Conservation (phyloP, 2,113 vertebrate species). For the Zeus faber region DNA sequence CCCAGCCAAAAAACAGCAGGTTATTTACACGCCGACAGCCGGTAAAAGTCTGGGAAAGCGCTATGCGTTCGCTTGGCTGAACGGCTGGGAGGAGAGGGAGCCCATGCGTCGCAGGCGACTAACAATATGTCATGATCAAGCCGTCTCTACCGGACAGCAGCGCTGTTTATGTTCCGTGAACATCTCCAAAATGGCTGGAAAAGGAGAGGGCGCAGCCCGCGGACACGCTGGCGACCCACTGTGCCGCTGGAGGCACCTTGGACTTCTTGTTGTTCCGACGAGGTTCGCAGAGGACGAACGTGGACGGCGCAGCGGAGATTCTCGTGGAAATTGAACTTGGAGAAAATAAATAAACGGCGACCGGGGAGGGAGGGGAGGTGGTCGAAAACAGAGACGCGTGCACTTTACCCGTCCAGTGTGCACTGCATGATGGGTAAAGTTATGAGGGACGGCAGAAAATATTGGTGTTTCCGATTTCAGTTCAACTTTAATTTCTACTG, state of each 20-base stretch:
- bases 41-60: background rate
- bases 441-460: too few relatives aligned
- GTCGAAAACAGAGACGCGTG: conserved; percentile 25
- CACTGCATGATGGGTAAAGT: too few relatives aligned
- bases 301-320: too few relatives aligned
- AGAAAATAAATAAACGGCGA: conserved; percentile 23
- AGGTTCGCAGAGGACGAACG: conserved; percentile 1
- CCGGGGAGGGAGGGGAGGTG: conserved; percentile 1
- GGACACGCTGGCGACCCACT: conserved; percentile 3
- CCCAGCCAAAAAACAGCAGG: background rate
- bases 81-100: background rate
- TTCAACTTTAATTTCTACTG: too few relatives aligned
- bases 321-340: conserved; percentile 21
- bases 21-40: background rate
- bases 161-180: conserved; percentile 14
- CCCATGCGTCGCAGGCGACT: background rate
- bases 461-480: too few relatives aligned
- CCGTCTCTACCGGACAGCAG: background rate
- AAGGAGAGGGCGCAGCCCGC: background rate
- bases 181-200: conserved; percentile 4
- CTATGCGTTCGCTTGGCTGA: background rate
- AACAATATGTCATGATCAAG: background rate
- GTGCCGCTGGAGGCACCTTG: background rate
- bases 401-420: too few relatives aligned
- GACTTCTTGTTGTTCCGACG: conserved; percentile 5